phyloP scores from a whole-genome alignment of 2,113 vertebrate genomes.

The Octodon degus region DNA sequence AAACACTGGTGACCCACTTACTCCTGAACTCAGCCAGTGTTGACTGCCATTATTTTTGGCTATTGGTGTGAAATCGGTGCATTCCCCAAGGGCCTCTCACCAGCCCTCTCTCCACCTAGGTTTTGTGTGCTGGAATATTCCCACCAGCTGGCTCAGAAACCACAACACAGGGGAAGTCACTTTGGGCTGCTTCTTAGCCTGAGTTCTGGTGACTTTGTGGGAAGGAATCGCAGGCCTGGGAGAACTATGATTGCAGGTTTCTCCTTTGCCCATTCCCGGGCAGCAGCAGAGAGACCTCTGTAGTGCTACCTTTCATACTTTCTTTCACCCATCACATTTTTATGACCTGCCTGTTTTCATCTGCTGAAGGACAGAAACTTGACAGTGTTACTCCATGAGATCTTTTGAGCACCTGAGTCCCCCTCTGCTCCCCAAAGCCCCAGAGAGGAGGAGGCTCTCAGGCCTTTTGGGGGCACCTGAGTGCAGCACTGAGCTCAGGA shows the following conservation, averaged over 20 bases:
- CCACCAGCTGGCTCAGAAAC: background rate
- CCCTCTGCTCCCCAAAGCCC: background rate
- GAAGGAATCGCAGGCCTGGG: background rate
- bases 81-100: background rate
- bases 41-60: background rate
- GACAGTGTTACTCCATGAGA: background rate
- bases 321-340: too few species aligned
- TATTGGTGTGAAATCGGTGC: background rate
- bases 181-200: background rate
- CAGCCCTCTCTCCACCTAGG: background rate
- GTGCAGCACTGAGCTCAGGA: background rate
- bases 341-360: background rate
- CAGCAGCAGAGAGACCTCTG: background rate
- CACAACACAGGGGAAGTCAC: background rate
- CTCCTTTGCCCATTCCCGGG: too few species aligned
- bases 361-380: background rate
- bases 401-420: background rate
- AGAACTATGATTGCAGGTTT: background rate
- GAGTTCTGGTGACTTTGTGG: background rate
- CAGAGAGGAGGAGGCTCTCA: background rate
- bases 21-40: background rate
- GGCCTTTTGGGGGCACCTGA: background rate
- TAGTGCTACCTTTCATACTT: background rate
- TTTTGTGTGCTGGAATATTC: too few species aligned
- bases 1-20: background rate